These are phyloP conservation scores for Gadus macrocephalus DNA, from an alignment of 2,113 vertebrate genomes.

Conservation along the genomic window DNA sequence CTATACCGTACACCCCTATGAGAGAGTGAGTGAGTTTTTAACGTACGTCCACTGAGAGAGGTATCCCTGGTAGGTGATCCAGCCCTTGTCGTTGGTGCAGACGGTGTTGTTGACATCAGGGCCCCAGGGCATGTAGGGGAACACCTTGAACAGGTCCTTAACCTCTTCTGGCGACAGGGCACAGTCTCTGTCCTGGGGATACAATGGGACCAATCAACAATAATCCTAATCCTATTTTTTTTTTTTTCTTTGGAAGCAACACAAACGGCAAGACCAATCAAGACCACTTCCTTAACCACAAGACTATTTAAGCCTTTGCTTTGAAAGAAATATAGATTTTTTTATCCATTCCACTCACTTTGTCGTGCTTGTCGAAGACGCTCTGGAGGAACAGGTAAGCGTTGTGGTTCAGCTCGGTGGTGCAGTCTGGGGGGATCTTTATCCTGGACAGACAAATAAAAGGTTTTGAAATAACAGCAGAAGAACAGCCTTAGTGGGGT, in stretches of 20 bases:
- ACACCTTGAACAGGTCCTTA: conserved; percentile 96
- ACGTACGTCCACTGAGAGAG: conserved; percentile 99
- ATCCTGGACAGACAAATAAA: conserved; percentile 69
- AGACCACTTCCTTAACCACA: no score
- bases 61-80: conserved; percentile 99
- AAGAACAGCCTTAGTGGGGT: no score
- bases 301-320: no score
- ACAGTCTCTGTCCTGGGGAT: conserved; percentile 88
- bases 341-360: conserved; percentile 75
- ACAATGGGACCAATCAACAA: no score
- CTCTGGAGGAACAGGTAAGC: conserved; percentile 97
- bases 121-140: conserved; percentile 98
- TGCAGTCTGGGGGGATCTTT: conserved; percentile 91
- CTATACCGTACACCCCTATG: neutral
- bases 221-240: no score
- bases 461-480: neutral
- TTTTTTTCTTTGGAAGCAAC: no score
- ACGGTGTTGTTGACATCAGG: conserved; percentile 97
- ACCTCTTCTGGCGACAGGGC: conserved; percentile 92
- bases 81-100: conserved; percentile 91
- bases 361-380: conserved; percentile 97
- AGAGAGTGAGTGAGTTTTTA: neutral
- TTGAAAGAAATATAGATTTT: neutral
- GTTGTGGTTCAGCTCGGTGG: conserved; percentile 97
- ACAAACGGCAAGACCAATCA: no score